phyloP scores from a whole-genome alignment of 2,888 invertebrate species.

The Pristionchus fissidentatus region DNA sequence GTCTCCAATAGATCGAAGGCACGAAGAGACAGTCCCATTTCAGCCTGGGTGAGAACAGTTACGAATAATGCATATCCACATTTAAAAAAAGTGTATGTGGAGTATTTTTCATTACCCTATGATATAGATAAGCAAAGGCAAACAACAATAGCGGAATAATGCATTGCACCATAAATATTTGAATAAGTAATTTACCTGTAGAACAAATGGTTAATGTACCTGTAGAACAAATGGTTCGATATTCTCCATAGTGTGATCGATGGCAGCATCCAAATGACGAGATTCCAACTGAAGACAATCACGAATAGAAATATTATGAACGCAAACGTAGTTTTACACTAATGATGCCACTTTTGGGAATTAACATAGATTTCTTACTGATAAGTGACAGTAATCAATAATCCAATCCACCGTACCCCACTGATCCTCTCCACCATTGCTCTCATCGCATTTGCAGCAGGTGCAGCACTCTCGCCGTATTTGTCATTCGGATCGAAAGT shows the following conservation, averaged over 20 bases:
- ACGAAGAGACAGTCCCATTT: conserved; percentile 46
- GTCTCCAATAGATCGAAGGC: conserved; percentile 45
- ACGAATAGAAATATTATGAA: neutral
- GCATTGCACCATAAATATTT: no score
- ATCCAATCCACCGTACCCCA: neutral
- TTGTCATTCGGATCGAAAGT: conserved; percentile 51
- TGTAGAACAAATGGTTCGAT: conserved; percentile 49
- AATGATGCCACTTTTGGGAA: neutral
- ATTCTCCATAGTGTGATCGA: conserved; percentile 35
- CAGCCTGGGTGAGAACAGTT: no score
- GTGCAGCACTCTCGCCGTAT: neutral
- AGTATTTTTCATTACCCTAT: no score
- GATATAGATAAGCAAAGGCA: no score
- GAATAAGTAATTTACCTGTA: no score
- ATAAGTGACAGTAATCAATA: neutral
- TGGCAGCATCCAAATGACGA: conserved; percentile 2
- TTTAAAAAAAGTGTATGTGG: no score
- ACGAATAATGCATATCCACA: no score
- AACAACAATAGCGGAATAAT: no score
- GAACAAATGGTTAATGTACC: no score
- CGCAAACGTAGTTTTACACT: neutral
- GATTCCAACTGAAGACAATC: conserved; percentile 6
- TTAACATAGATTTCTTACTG: neutral
- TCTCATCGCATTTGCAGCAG: conserved; percentile 10
- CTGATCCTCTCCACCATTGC: neutral